Percentiles rank a stretch among this genome's conserved stretches.
phyloP scores from a whole-genome alignment of 2,888 invertebrate species.

The Lithophane ornitopus region DNA sequence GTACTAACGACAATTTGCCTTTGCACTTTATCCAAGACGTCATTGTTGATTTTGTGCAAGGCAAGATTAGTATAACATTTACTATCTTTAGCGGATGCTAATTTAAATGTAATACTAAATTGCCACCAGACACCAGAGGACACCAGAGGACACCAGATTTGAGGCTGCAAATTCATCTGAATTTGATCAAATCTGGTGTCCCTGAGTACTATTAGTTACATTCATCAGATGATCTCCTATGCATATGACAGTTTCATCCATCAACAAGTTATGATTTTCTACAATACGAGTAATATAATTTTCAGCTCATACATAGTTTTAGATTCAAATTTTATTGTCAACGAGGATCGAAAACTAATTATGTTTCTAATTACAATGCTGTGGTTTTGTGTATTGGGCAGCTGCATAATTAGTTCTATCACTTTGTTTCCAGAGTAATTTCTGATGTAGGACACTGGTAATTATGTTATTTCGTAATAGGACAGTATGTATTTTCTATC shows the following conservation, averaged over 20 bases:
- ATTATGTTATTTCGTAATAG: slow-evolving; percentile 10
- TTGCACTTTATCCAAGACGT: background rate
- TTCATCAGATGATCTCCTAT: background rate
- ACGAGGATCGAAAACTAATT: slow-evolving; percentile 42
- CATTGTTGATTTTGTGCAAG: background rate
- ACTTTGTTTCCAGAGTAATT: slow-evolving; percentile 16
- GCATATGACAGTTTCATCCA: background rate
- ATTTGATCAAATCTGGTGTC: no score
- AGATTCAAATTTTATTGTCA: slow-evolving; percentile 15
- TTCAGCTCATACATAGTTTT: background rate
- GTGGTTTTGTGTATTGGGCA: slow-evolving; percentile 38
- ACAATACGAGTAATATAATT: background rate
- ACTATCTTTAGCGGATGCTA: background rate
- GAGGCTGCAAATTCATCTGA: no score
- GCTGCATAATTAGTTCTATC: slow-evolving; percentile 41
- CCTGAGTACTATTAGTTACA: background rate
- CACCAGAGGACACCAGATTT: no score
- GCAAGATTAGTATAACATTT: background rate
- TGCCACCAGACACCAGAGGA: no score
- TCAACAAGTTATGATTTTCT: background rate
- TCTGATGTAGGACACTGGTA: slow-evolving; percentile 16
- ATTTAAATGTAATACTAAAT: no score
- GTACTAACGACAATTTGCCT: background rate
- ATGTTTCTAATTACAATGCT: slow-evolving; percentile 36
- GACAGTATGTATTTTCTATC: background rate